A percentile compares a stretch with the other conserved stretches of the same genome.
phyloP scores from a whole-genome alignment of 2,113 vertebrate genomes.

The Himantopus leucocephalus region DNA sequence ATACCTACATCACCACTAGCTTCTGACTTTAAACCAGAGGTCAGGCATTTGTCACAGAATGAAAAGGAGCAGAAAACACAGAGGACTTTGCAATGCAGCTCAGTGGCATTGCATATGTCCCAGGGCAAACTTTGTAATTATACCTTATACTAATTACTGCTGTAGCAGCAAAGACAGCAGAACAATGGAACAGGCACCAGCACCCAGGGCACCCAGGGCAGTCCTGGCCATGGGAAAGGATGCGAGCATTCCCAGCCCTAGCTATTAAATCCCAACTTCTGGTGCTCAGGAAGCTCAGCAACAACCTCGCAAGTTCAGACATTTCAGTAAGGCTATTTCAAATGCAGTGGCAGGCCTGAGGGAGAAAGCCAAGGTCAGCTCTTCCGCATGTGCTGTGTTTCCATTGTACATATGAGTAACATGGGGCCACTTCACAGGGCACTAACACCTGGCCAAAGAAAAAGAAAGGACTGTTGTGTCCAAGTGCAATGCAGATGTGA shows the following conservation, averaged over 20 bases:
- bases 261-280: not conserved
- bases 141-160: not conserved
- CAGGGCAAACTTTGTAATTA: not conserved
- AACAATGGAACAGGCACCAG: not conserved
- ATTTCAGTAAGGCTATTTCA: not conserved
- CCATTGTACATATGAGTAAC: not conserved
- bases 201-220: not conserved
- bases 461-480: not conserved
- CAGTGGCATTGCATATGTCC: not conserved
- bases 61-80: not conserved
- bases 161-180: not conserved
- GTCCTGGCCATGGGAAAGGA: not conserved
- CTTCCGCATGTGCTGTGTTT: not conserved
- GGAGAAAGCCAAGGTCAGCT: not conserved
- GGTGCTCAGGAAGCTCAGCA: not conserved
- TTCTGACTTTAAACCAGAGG: not conserved
- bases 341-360: not conserved
- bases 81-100: not conserved
- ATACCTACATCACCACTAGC: not conserved
- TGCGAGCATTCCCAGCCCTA: not conserved
- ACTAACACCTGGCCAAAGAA: not conserved
- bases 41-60: not conserved
- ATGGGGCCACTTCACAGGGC: not conserved
- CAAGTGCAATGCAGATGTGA: not conserved
- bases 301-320: not conserved